These are phyloP conservation scores for Dolomedes plantarius DNA, from an alignment of 2,888 invertebrate species.

Conservation along the genomic window DNA sequence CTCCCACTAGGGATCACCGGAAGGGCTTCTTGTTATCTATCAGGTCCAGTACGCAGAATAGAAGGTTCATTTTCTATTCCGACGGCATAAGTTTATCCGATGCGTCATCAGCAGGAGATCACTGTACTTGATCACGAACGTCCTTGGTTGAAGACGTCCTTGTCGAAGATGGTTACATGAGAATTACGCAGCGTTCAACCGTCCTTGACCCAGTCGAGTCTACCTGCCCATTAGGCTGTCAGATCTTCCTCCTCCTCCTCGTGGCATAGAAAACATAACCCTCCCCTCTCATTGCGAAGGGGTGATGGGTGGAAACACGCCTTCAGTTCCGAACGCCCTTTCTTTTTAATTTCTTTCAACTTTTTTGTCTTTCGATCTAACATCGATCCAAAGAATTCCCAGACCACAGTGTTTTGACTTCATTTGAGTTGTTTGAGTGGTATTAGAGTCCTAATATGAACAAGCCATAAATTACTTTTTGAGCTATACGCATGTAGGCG, in stretches of 20 bases:
- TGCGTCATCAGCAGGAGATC: slow-evolving; percentile 63
- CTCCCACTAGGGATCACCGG: slow-evolving; percentile 23
- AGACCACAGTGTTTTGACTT: neutral
- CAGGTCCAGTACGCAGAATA: slow-evolving; percentile 5
- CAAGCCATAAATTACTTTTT: too few species aligned
- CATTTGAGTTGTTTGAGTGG: neutral
- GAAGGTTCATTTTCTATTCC: slow-evolving; percentile 18
- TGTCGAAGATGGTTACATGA: slow-evolving; percentile 63
- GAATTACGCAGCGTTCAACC: slow-evolving; percentile 64
- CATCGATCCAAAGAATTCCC: neutral
- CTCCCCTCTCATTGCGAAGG: slow-evolving; percentile 14
- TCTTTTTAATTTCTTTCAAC: too few species aligned
- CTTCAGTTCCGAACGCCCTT: neutral
- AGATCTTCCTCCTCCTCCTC: slow-evolving; percentile 54
- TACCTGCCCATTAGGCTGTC: slow-evolving; percentile 61
- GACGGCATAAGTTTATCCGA: slow-evolving; percentile 30
- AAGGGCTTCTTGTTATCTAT: slow-evolving; percentile 10
- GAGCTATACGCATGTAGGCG: too few species aligned
- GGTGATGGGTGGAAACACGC: neutral
- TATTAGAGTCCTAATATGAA: too few species aligned
- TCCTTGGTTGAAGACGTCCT: slow-evolving; percentile 60
- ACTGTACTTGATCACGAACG: slow-evolving; percentile 66
- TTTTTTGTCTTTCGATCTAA: neutral
- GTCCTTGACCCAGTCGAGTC: slow-evolving; percentile 63
- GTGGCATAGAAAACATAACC: neutral